Conservation (phyloP, 2,797 vertebrate species). For the Coluber constrictor region DNA sequence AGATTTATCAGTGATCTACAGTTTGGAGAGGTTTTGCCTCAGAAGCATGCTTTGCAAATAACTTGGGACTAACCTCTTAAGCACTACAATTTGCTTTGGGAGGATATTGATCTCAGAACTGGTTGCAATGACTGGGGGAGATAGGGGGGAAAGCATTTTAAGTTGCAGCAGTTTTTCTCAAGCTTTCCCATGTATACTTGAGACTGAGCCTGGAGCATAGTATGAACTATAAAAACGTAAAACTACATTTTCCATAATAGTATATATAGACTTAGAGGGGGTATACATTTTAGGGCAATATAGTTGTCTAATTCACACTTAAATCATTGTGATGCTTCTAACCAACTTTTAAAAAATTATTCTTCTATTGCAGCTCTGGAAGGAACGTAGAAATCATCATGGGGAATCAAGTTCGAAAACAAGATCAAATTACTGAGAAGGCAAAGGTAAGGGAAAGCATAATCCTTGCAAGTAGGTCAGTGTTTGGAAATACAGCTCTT, state of each 20-base stretch:
- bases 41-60: neutral
- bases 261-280: neutral
- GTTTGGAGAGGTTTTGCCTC: neutral
- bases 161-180: neutral
- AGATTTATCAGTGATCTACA: neutral
- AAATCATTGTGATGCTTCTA: conserved; percentile 14
- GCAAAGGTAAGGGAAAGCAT: conserved; percentile 56
- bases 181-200: no score
- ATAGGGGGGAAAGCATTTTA: neutral
- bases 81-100: neutral
- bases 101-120: neutral
- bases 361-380: conserved; percentile 53
- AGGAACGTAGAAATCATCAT: conserved; percentile 42
- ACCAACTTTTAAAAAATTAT: neutral
- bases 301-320: neutral
- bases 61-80: neutral
- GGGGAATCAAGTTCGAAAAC: conserved; percentile 73
- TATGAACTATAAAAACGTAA: neutral
- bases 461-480: neutral
- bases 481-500: neutral
- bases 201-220: neutral
- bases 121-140: no score
- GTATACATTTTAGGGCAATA: neutral
- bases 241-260: neutral
- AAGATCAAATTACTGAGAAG: conserved; percentile 59